A percentile compares a stretch with the other conserved stretches of the same genome.
Evolutionary conservation across 1,140 invertebrate genomes (phyloP).

Genomic region (Pseudomyrmex flavicornis): DNA sequence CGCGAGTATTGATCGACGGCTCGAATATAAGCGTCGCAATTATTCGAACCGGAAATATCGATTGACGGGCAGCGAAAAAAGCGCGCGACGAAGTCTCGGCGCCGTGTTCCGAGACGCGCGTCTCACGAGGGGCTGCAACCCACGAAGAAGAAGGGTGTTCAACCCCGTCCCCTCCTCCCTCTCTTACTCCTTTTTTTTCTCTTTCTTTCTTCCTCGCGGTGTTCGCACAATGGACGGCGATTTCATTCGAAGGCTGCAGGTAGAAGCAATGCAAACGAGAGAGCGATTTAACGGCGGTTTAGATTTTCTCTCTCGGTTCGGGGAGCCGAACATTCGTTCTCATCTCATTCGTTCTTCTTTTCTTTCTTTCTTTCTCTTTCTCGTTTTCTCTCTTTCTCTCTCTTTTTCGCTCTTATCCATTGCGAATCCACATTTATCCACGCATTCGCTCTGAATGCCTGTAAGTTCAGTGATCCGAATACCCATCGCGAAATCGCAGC

Average conservation of each 20-base stretch:
- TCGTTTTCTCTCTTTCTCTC: neutral
- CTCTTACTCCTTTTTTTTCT: neutral
- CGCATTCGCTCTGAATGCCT: constrained; percentile 63
- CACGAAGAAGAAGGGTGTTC: constrained; percentile 44
- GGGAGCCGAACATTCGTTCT: constrained; percentile 5
- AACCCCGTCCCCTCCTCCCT: neutral
- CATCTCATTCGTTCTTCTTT: neutral
- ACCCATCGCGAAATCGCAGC: constrained; percentile 71
- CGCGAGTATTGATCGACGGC: constrained; percentile 54
- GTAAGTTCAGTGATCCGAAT: constrained; percentile 74
- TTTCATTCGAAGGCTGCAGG: constrained; percentile 64
- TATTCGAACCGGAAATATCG: constrained; percentile 61
- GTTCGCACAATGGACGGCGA: constrained; percentile 63
- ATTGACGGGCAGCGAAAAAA: constrained; percentile 54
- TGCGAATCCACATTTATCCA: constrained; percentile 64
- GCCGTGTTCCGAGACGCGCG: constrained; percentile 46
- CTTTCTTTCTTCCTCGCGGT: neutral
- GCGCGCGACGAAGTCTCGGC: constrained; percentile 55
- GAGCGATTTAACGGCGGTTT: constrained; percentile 71
- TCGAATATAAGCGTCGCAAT: constrained; percentile 53
- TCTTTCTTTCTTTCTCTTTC: neutral
- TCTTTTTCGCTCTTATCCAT: constrained; percentile 42
- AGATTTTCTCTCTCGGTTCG: constrained; percentile 47
- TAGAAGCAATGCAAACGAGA: constrained; percentile 65
- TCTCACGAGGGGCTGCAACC: constrained; percentile 61